These are phyloP conservation scores for Pachymerium ferrugineum DNA, from an alignment of 2,888 invertebrate genomes.

Conservation along the genomic window DNA sequence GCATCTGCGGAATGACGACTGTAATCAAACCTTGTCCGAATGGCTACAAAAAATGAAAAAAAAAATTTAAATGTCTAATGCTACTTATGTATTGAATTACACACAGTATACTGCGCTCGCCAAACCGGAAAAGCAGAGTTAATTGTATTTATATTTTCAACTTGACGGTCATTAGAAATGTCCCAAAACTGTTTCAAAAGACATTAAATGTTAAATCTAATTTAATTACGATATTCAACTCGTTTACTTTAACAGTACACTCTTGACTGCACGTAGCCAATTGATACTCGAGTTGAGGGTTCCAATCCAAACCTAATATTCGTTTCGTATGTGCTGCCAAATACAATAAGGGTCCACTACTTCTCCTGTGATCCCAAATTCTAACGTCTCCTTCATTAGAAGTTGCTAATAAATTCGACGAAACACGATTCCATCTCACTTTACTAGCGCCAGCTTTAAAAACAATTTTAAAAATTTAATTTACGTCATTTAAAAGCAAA, in stretches of 20 bases:
- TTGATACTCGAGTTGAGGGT: slow-evolving; percentile 48
- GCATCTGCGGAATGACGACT: slow-evolving; percentile 83
- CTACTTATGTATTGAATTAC: neutral
- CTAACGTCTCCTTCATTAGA: slow-evolving; percentile 94
- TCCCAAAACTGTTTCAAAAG: slow-evolving; percentile 50
- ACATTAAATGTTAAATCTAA: neutral
- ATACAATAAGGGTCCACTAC: slow-evolving; percentile 31
- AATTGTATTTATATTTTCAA: slow-evolving; percentile 38
- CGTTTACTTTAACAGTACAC: slow-evolving; percentile 70
- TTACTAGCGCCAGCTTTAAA: slow-evolving; percentile 64
- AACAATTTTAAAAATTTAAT: neutral
- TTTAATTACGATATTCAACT: neutral
- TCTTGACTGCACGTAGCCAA: slow-evolving; percentile 82
- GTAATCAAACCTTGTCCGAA: slow-evolving; percentile 88
- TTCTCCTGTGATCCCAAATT: slow-evolving; percentile 80
- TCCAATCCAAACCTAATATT: slow-evolving; percentile 94
- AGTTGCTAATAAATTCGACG: slow-evolving; percentile 77
- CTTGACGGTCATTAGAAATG: neutral
- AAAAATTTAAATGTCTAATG: neutral
- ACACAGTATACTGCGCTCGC: slow-evolving; percentile 47
- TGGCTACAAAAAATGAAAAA: slow-evolving; percentile 54
- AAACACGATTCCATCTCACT: slow-evolving; percentile 87
- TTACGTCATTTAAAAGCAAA: neutral
- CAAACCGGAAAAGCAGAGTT: slow-evolving; percentile 46
- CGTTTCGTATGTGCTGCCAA: slow-evolving; percentile 45